Evolutionary conservation across 2,113 vertebrate species (phyloP), one percentile per base, ranked within the genome.

Genomic region (Oriolus oriolus): DNA sequence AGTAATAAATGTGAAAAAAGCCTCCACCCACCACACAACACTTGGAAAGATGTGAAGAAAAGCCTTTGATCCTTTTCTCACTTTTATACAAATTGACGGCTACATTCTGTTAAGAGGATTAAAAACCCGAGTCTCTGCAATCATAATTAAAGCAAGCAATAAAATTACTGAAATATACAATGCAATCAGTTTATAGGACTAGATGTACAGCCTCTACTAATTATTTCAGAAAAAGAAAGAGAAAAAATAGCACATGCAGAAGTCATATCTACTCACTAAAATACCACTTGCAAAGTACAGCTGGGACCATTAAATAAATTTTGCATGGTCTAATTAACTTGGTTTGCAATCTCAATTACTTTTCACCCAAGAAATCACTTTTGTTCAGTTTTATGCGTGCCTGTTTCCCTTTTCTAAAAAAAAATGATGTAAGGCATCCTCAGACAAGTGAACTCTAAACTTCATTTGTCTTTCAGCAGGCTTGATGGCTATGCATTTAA

Each of bases 401-500:
- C 98, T 98, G 97, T 98, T 98, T 98, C 98, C 96, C 97, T 98
- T 98, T 98, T 94, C 26, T 39, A 91, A 93, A 93, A 74, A 97
- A 98, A 98, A 98, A 98, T 98, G 98, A 98, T 98, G 98, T 98
- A 98, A 98, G 96, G 97, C 98, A 93, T 98, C 98, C 97, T 98
- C 97, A 97, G 98, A 99, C 98, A 99, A 99, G 98, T 98, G 98
- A 98, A 98, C 98, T 98, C 98, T 98, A 98, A 98, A 99, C 98
- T 99, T 99, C 98, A 99, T 99, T 99, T 99, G 99, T 99, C 99
- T 99, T 98, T 98, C 98, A 97, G 98, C 98, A 98, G 98, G 98
- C 99, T 99, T 99, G 99, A 99, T 98, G 98, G 99, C 98, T 97
- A 98, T 98, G 98, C 98, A 97, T 99, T 99, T 99, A 99, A 99